phyloP scores from a whole-genome alignment of 2,113 vertebrate genomes.

The Cynocephalus volans region DNA sequence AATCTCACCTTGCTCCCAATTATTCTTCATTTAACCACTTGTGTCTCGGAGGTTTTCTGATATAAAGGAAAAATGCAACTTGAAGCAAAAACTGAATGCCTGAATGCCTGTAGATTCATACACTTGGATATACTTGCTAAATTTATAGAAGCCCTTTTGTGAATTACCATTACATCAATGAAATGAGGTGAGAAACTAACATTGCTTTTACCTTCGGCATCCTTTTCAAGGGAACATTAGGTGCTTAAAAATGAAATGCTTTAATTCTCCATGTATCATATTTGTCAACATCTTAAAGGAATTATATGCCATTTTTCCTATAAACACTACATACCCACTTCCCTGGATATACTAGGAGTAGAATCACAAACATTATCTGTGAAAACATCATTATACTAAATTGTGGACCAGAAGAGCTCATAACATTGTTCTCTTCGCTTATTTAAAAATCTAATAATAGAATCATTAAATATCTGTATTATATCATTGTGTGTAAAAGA shows the following conservation, averaged over 20 bases:
- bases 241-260: not conserved
- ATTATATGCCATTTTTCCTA: not conserved
- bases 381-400: not conserved
- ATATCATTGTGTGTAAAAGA: not conserved
- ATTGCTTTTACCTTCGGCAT: not conserved
- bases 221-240: not conserved
- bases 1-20: constrained; percentile 60
- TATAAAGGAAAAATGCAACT: constrained; percentile 51
- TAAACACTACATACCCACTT: not conserved
- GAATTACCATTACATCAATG: not conserved
- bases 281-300: not conserved
- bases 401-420: not conserved
- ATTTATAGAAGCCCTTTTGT: not conserved
- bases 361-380: not conserved
- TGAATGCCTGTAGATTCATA: not conserved
- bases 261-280: not conserved
- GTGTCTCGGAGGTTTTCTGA: constrained; percentile 61
- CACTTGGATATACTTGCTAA: constrained; percentile 38
- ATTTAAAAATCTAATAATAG: not conserved
- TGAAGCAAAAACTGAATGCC: constrained; percentile 52
- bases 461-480: not conserved
- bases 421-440: not conserved
- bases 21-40: constrained; percentile 72
- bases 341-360: not conserved
- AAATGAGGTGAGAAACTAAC: constrained; percentile 21